Evolutionary conservation across 2,888 invertebrate species (phyloP).

Genomic region (Tetranychus piercei): DNA sequence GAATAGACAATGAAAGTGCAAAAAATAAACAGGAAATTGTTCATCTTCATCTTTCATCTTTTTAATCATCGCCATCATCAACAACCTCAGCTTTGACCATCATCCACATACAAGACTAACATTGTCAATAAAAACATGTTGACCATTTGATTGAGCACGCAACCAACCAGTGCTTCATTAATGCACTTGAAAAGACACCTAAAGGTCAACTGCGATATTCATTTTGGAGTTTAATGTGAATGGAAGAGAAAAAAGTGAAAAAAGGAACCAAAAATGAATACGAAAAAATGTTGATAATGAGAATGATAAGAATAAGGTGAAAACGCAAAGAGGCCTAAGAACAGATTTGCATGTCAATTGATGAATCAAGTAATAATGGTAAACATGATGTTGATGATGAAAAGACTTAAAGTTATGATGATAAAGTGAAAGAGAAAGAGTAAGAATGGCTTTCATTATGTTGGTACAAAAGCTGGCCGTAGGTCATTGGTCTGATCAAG

Average conservation of each 20-base stretch:
- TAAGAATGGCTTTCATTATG: background rate
- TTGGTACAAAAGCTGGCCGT: background rate
- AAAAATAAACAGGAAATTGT: background rate
- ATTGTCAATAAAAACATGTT: no score
- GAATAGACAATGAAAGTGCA: background rate
- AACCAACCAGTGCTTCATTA: no score
- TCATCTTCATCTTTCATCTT: background rate
- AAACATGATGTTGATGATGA: background rate
- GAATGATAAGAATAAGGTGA: background rate
- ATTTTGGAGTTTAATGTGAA: no score
- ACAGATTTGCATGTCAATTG: background rate
- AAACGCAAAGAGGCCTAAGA: background rate
- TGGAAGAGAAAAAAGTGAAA: background rate
- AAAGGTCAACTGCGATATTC: no score
- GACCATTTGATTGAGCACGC: no score
- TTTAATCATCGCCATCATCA: background rate
- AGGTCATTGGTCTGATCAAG: slow-evolving; percentile 1
- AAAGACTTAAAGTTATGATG: background rate
- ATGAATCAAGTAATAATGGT: background rate
- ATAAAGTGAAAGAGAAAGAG: background rate
- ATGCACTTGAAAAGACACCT: no score
- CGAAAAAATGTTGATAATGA: background rate
- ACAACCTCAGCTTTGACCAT: no score
- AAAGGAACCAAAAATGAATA: no score
- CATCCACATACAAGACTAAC: no score